Conservation (phyloP, 1,140 invertebrate genomes). For the Agrypnia vestita region DNA sequence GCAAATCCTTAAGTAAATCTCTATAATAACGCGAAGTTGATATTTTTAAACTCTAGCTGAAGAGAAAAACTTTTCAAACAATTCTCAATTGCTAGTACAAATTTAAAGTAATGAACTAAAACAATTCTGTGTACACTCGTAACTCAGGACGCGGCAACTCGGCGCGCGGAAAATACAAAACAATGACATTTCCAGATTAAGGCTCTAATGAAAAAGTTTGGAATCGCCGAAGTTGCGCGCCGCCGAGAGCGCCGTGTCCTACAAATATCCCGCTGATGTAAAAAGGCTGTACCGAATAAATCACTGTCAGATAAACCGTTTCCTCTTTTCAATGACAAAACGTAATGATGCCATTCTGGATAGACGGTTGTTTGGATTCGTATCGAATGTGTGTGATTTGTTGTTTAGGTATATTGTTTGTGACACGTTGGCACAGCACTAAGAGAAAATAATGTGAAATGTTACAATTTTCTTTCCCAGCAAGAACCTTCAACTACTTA, state of each 20-base stretch:
- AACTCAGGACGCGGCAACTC: slow-evolving; percentile 1
- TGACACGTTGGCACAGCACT: background rate
- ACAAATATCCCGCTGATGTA: slow-evolving; percentile 45
- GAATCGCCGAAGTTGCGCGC: slow-evolving; percentile 36
- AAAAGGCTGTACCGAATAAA: slow-evolving; percentile 48
- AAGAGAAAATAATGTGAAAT: too few relatives aligned
- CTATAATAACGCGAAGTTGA: background rate
- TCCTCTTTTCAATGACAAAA: slow-evolving; percentile 46
- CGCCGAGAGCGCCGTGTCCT: slow-evolving; percentile 35
- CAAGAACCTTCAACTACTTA: too few relatives aligned
- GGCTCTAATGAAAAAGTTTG: slow-evolving; percentile 46
- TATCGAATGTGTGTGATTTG: slow-evolving; percentile 43
- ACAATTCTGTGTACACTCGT: slow-evolving; percentile 19
- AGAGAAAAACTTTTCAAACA: slow-evolving; percentile 1
- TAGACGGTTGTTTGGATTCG: slow-evolving; percentile 36
- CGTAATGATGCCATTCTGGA: slow-evolving; percentile 43
- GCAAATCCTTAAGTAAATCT: background rate
- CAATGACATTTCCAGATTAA: slow-evolving; percentile 48
- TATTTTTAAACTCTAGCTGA: background rate
- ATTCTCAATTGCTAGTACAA: slow-evolving; percentile 7
- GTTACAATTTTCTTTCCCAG: too few relatives aligned
- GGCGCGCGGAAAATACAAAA: slow-evolving; percentile 39
- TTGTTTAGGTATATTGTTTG: slow-evolving; percentile 27
- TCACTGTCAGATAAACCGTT: slow-evolving; percentile 43
- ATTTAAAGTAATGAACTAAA: slow-evolving; percentile 23